Base-by-base conservation (phyloP, 2,797 vertebrate genomes). In the Sebastes steindachneri region DNA sequence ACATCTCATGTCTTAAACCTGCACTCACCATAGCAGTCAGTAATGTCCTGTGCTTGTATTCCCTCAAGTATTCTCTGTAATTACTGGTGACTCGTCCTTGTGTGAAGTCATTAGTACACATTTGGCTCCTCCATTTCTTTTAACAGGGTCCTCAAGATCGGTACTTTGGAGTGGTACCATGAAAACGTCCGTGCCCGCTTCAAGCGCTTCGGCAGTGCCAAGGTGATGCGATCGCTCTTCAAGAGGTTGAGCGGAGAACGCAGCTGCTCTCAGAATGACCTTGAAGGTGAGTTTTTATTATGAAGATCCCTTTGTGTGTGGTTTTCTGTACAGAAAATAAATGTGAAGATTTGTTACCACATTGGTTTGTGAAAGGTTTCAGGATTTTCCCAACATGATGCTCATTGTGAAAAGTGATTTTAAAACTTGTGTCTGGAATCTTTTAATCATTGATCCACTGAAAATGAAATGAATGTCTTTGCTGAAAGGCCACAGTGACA, bases 131-230 rank as follows among this genome's bases (percentile, higher is more conserved):
- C 1, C 1, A 9, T 84, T 65, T 77, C 55, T 23, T 64, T 35
- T 4, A 25, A 19, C 93, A 99, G 98, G 88, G 95, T 97, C 0
- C 94, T 97, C 74, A 97, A 96, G 95, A 96, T 97, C 0, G 96
- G 98, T 7, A 98, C 97, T 1, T 88, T 98, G 89, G 97, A 98
- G 65, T 99, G 98, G 98, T 99, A 97, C 93, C 95, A 99, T 0
- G 92, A 97, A 29, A 97, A 97, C 0, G 93, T 99, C 35, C 93
- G 94, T 0, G 90, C 97, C 26, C 97, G 97, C 9, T 99, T 99
- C 92, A 98, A 97, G 90, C 93, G 94, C 2, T 98, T 98, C 7
- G 98, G 98, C 70, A 99, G 98, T 0, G 97, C 97, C 88, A 98
- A 98, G 66, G 98, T 99, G 77, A 96, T 98, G 94, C 95, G 93